Base-by-base conservation (phyloP, 2,888 invertebrate species). In the Cartodere bifasciata region DNA sequence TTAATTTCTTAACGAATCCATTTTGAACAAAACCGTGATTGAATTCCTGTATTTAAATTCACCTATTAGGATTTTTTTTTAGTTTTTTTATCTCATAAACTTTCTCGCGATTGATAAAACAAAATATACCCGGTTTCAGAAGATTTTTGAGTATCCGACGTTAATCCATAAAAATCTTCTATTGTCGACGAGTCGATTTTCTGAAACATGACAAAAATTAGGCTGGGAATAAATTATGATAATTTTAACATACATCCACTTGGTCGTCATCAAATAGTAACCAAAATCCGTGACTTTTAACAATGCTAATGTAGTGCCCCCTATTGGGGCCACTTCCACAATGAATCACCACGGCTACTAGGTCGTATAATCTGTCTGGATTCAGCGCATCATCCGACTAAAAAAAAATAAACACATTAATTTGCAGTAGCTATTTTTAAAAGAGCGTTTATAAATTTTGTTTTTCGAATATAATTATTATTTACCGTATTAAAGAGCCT, bases 41-140 rank as follows among this genome's bases (percentile, higher is more conserved):
- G n/a, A n/a, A n/a, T n/a, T n/a, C n/a, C n/a, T n/a, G n/a, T n/a
- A n/a, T n/a, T n/a, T n/a, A n/a, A n/a, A n/a, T n/a, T n/a, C n/a
- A n/a, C n/a, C n/a, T n/a, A n/a, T n/a, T n/a, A n/a, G n/a, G n/a
- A n/a, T n/a, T n/a, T n/a, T n/a, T n/a, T n/a, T n/a, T n/a, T n/a
- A n/a, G n/a, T n/a, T n/a, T n/a, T n/a, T n/a, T n/a, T 21, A 27
- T 36, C 43, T 53, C 53, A 55, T 50, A 53, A 53, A 38, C 53
- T 53, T 46, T 61, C 61, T 37, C 61, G 76, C 35, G 91, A 91
- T 64, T 94, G 94, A 67, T 99, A 99, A 68, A 99, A 99, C 51
- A 99, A 68, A 59, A 99, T 98, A 65, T 99, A 99, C 50, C 97
- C 98, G 31, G 98, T 97, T 68, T 99, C 98, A 21, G 97, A 97